These are phyloP conservation scores for Toxotes jaculatrix DNA, from an alignment of 2,113 vertebrate species.

Conservation along the genomic window DNA sequence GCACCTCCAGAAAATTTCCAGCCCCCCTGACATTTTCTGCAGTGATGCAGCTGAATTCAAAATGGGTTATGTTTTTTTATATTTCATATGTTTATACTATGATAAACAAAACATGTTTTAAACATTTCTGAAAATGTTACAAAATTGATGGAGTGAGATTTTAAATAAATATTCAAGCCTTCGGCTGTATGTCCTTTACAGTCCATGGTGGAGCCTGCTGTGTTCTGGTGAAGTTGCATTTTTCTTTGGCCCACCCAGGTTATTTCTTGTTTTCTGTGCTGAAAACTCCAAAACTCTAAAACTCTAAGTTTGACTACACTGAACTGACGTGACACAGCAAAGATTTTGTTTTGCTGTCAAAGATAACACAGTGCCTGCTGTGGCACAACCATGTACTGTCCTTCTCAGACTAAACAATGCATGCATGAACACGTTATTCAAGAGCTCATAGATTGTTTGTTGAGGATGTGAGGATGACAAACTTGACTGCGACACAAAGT, in stretches of 20 bases:
- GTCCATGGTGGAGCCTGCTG: not conserved
- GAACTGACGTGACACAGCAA: not conserved
- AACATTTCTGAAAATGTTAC: not conserved
- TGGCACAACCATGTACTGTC: not conserved
- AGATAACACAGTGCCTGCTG: slow-evolving; percentile 17
- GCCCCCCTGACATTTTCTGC: slow-evolving; percentile 24
- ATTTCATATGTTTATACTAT: not conserved
- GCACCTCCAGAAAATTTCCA: slow-evolving; percentile 22
- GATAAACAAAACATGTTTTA: not conserved
- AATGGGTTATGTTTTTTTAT: not conserved
- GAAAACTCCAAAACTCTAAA: too few species aligned
- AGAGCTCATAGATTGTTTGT: slow-evolving; percentile 1
- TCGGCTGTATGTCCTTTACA: not conserved
- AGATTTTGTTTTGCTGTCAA: not conserved
- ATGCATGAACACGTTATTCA: not conserved
- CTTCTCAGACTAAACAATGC: not conserved
- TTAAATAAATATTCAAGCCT: slow-evolving; percentile 10
- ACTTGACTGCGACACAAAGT: slow-evolving; percentile 20
- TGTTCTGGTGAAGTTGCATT: not conserved
- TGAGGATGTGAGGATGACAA: slow-evolving; percentile 2
- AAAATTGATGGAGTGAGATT: not conserved
- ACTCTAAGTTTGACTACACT: not conserved
- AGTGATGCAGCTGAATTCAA: slow-evolving; percentile 23
- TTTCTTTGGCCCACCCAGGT: not conserved
- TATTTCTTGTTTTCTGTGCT: not conserved